Evolutionary conservation across 1,140 invertebrate species (phyloP).

Genomic region (Coptotermes formosanus): DNA sequence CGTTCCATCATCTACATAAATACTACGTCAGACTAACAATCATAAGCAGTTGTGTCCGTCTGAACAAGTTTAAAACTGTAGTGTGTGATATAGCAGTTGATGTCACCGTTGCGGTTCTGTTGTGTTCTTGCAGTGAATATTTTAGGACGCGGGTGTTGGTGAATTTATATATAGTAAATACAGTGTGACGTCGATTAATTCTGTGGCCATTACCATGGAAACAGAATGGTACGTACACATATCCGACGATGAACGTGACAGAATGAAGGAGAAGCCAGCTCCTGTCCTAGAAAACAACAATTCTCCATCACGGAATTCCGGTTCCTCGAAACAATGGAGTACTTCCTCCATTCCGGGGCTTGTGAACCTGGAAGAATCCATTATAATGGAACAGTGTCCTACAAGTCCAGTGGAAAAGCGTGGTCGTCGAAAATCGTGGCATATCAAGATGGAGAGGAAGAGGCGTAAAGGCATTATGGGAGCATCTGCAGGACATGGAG

Average conservation of each 20-base stretch:
- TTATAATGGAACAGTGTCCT: constrained; percentile 20
- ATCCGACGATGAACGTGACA: constrained; percentile 12
- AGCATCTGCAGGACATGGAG: constrained; percentile 45
- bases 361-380: constrained; percentile 44
- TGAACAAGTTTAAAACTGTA: too few relatives aligned
- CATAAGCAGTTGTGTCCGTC: background rate
- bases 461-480: constrained; percentile 59
- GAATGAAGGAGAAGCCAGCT: background rate
- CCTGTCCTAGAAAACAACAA: constrained; percentile 35
- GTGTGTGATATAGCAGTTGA: too few relatives aligned
- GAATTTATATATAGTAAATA: background rate
- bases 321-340: constrained; percentile 46
- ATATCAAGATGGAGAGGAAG: constrained; percentile 67
- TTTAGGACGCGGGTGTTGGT: background rate
- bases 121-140: background rate
- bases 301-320: constrained; percentile 29
- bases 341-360: constrained; percentile 48
- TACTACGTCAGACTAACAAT: background rate
- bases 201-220: constrained; percentile 23
- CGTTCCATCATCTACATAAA: background rate
- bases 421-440: constrained; percentile 65
- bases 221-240: constrained; percentile 30
- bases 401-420: constrained; percentile 42
- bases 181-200: background rate
- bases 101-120: too few relatives aligned